Conservation (phyloP, 2,113 vertebrate genomes). For the Eublepharis macularius region DNA sequence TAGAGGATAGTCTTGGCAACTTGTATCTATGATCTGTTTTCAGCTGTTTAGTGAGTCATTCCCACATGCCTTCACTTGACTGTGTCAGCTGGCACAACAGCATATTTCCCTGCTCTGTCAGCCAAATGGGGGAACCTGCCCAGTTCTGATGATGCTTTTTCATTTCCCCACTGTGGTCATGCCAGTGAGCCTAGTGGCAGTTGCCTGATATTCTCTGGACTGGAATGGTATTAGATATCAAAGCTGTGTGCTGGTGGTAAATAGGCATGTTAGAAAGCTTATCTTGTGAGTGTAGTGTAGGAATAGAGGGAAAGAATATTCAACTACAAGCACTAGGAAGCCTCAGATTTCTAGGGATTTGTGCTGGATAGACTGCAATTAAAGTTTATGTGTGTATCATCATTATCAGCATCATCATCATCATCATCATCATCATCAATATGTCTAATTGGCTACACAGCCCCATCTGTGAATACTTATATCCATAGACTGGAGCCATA, state of each 20-base stretch:
- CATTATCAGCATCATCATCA: too few relatives aligned
- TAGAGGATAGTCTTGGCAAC: neutral
- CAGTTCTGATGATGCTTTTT: constrained; percentile 32
- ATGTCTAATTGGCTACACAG: too few relatives aligned
- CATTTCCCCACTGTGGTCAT: constrained; percentile 31
- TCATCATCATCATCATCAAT: too few relatives aligned
- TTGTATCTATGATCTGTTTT: neutral
- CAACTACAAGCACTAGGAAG: constrained; percentile 31
- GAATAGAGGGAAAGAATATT: constrained; percentile 28
- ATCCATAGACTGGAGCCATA: too few relatives aligned
- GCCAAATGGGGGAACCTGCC: neutral
- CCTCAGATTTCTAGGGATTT: neutral
- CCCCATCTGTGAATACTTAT: too few relatives aligned
- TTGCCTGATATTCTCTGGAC: neutral
- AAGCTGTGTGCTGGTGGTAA: constrained; percentile 19
- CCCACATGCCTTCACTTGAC: constrained; percentile 11
- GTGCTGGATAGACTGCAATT: neutral
- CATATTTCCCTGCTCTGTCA: neutral
- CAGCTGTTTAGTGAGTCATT: constrained; percentile 33
- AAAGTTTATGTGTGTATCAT: too few relatives aligned
- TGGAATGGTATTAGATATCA: constrained; percentile 31
- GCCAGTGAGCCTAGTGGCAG: constrained; percentile 24
- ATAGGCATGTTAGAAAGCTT: constrained; percentile 43
- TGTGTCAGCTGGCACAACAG: constrained; percentile 3
- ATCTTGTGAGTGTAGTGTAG: constrained; percentile 47